Evolutionary conservation across 1,140 invertebrate species (phyloP).

Genomic region (Eumeta japonica): DNA sequence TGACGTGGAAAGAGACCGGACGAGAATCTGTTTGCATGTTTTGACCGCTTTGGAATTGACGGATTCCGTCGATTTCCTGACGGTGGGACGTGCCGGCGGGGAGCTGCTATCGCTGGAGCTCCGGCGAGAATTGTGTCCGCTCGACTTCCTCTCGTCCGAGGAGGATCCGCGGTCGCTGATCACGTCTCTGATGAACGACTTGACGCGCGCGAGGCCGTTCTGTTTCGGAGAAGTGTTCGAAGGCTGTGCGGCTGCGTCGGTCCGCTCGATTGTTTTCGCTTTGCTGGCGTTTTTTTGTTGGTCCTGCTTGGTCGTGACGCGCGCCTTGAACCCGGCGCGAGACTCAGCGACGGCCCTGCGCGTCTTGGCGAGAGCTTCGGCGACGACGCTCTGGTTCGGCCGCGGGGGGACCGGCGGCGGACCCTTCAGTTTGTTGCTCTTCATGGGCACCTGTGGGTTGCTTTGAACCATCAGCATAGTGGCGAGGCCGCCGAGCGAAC

Average conservation of each 20-base stretch:
- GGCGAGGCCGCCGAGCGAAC: constrained; percentile 23
- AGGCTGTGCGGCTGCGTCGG: constrained; percentile 28
- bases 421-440: constrained; percentile 51
- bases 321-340: constrained; percentile 50
- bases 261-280: constrained; percentile 45
- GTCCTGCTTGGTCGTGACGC: constrained; percentile 39
- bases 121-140: constrained; percentile 43
- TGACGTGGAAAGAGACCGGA: constrained; percentile 49
- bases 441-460: constrained; percentile 43
- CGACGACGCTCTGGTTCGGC: constrained; percentile 67
- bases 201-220: constrained; percentile 49
- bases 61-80: constrained; percentile 44
- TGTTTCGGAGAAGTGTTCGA: constrained; percentile 54
- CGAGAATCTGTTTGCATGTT: constrained; percentile 53
- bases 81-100: constrained; percentile 30
- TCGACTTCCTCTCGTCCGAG: constrained; percentile 48
- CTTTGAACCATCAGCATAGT: constrained; percentile 53
- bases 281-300: constrained; percentile 23
- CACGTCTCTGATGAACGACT: constrained; percentile 56
- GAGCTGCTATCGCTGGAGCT: constrained; percentile 49
- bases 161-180: constrained; percentile 54
- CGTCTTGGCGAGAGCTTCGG: constrained; percentile 67
- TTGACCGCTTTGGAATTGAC: constrained; percentile 49
- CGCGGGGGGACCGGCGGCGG: constrained; percentile 73
- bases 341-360: constrained; percentile 57